Evolutionary conservation across 1,140 invertebrate species (phyloP).

Genomic region (Adelges cooleyi): DNA sequence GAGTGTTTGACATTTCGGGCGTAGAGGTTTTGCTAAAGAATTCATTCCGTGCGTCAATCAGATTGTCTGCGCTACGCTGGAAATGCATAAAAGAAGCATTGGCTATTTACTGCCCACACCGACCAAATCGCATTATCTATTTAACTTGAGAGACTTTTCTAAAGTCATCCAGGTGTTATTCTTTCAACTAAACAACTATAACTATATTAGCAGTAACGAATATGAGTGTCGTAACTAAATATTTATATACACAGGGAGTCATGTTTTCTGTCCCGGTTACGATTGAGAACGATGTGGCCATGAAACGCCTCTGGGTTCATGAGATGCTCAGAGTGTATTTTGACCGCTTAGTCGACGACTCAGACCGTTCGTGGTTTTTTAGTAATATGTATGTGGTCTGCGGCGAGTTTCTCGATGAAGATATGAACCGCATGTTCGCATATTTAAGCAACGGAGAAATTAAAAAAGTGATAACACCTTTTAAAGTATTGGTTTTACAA

Average conservation of each 20-base stretch:
- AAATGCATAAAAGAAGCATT: constrained; percentile 75
- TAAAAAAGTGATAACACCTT: background rate
- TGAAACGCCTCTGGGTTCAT: constrained; percentile 90
- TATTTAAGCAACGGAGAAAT: constrained; percentile 27
- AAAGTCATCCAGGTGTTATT: constrained; percentile 80
- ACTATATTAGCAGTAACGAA: no score
- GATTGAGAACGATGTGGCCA: constrained; percentile 69
- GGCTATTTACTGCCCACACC: constrained; percentile 76
- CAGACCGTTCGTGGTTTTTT: constrained; percentile 71
- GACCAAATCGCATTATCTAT: constrained; percentile 85
- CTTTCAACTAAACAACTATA: no score
- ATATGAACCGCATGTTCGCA: constrained; percentile 43
- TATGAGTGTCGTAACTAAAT: background rate
- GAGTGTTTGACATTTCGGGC: constrained; percentile 30
- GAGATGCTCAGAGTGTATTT: constrained; percentile 88
- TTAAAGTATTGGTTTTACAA: no score
- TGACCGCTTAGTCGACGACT: constrained; percentile 76
- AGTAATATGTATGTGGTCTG: constrained; percentile 40
- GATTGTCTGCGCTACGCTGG: constrained; percentile 72
- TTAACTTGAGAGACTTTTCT: constrained; percentile 89
- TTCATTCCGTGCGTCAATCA: constrained; percentile 87
- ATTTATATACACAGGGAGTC: constrained; percentile 54
- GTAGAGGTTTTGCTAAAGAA: constrained; percentile 83
- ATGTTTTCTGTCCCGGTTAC: constrained; percentile 84
- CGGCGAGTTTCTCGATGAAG: constrained; percentile 40